Evolutionary conservation across 2,113 vertebrate species (phyloP).

Genomic region (Siniperca chuatsi): DNA sequence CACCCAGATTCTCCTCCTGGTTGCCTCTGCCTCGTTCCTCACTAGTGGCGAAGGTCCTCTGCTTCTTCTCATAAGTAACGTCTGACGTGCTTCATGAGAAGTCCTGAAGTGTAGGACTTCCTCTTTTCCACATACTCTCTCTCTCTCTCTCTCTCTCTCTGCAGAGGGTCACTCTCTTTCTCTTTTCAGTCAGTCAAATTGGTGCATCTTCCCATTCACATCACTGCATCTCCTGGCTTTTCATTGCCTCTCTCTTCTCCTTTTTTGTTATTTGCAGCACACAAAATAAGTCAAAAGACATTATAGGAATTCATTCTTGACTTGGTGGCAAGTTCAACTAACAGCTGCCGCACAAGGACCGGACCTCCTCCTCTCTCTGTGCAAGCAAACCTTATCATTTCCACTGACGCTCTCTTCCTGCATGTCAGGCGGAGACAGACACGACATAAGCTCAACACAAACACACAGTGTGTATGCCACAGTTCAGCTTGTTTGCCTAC

Average conservation of each 20-base stretch:
- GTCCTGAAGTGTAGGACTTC: slow-evolving; percentile 63
- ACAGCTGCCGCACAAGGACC: slow-evolving; percentile 20
- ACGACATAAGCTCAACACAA: slow-evolving; percentile 31
- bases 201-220: slow-evolving; percentile 3
- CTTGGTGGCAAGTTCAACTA: slow-evolving; percentile 7
- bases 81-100: slow-evolving; percentile 55
- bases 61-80: slow-evolving; percentile 49
- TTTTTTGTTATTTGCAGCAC: neutral
- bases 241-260: slow-evolving; percentile 6
- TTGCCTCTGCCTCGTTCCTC: slow-evolving; percentile 11
- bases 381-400: slow-evolving; percentile 62
- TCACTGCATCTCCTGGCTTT: neutral
- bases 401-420: slow-evolving; percentile 68
- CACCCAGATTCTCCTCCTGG: slow-evolving; percentile 11
- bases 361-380: slow-evolving; percentile 40
- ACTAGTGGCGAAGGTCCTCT: slow-evolving; percentile 26
- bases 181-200: neutral
- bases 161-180: neutral
- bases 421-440: slow-evolving; percentile 46
- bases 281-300: neutral
- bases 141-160: slow-evolving; percentile 20
- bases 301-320: neutral
- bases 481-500: slow-evolving; percentile 32
- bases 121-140: slow-evolving; percentile 19
- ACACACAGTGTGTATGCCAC: neutral